Evolutionary conservation across 2,888 invertebrate genomes (phyloP).

Genomic region (Phania funesta): DNA sequence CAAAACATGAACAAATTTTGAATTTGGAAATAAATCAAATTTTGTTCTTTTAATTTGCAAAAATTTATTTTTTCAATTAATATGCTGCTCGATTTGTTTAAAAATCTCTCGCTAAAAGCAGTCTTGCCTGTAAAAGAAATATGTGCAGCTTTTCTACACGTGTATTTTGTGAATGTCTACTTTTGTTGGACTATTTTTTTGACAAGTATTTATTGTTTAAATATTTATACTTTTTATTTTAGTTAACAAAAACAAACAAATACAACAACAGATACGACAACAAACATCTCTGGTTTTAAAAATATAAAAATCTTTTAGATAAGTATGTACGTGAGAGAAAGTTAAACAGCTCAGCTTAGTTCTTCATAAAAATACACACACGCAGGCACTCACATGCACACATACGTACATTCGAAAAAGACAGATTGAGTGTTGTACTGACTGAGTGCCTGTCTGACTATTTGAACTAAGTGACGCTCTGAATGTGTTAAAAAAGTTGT

Average conservation of each 20-base stretch:
- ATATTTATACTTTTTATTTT: slow-evolving; percentile 45
- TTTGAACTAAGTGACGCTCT: slow-evolving; percentile 8
- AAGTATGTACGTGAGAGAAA: slow-evolving; percentile 67
- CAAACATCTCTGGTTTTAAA: slow-evolving; percentile 40
- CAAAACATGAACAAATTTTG: not conserved
- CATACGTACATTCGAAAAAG: not conserved
- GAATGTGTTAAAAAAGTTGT: slow-evolving; percentile 8
- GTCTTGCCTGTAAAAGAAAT: not conserved
- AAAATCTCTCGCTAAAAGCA: too few species aligned
- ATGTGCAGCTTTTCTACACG: not conserved
- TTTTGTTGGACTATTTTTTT: not conserved
- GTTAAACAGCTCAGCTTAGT: slow-evolving; percentile 55
- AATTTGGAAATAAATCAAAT: not conserved
- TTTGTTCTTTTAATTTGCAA: not conserved
- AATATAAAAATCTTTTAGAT: slow-evolving; percentile 61
- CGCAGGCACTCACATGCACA: not conserved
- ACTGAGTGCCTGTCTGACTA: slow-evolving; percentile 21
- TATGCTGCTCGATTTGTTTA: too few species aligned
- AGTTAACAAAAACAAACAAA: slow-evolving; percentile 1
- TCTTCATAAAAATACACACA: slow-evolving; percentile 9
- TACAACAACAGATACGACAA: slow-evolving; percentile 2
- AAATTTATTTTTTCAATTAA: not conserved
- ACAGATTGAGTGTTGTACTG: slow-evolving; percentile 9
- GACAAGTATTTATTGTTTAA: slow-evolving; percentile 39
- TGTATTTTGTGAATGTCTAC: not conserved